phyloP scores from a whole-genome alignment of 2,888 invertebrate genomes.

The Watsonalla cultraria region DNA sequence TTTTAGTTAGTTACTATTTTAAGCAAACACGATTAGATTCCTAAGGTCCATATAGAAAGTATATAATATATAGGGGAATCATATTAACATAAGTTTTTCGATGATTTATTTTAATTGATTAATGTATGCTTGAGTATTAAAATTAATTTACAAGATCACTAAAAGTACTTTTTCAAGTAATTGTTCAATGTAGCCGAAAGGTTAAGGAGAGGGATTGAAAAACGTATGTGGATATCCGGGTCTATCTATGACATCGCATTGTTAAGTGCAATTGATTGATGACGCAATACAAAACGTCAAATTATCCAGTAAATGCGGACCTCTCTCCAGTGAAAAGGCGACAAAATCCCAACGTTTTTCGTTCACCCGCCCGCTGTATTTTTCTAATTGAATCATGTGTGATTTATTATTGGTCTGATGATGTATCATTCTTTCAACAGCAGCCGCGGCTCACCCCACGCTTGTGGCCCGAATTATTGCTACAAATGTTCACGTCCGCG shows the following conservation, averaged over 20 bases:
- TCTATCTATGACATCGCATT: slow-evolving; percentile 29
- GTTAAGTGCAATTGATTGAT: slow-evolving; percentile 71
- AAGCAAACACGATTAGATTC: no score
- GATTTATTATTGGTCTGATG: slow-evolving; percentile 78
- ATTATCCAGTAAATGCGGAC: slow-evolving; percentile 61
- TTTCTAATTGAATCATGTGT: slow-evolving; percentile 78
- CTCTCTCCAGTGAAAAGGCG: slow-evolving; percentile 41
- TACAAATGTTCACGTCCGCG: slow-evolving; percentile 72
- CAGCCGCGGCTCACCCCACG: slow-evolving; percentile 72
- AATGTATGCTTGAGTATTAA: no score
- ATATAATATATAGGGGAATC: no score
- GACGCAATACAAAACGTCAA: slow-evolving; percentile 68
- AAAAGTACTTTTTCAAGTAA: no score
- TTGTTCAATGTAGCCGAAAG: no score
- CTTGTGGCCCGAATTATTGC: slow-evolving; percentile 72
- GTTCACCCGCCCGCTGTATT: slow-evolving; percentile 54
- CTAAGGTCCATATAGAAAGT: no score
- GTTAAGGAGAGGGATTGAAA: no score
- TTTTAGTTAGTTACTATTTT: no score
- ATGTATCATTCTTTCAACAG: slow-evolving; percentile 77
- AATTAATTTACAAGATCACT: no score
- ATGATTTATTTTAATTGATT: no score
- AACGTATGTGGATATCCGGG: slow-evolving; percentile 7
- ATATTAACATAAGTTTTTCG: no score
- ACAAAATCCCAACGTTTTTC: slow-evolving; percentile 60